Conservation (phyloP, 2,888 invertebrate genomes). For the Scelioninae gen. 1 region DNA sequence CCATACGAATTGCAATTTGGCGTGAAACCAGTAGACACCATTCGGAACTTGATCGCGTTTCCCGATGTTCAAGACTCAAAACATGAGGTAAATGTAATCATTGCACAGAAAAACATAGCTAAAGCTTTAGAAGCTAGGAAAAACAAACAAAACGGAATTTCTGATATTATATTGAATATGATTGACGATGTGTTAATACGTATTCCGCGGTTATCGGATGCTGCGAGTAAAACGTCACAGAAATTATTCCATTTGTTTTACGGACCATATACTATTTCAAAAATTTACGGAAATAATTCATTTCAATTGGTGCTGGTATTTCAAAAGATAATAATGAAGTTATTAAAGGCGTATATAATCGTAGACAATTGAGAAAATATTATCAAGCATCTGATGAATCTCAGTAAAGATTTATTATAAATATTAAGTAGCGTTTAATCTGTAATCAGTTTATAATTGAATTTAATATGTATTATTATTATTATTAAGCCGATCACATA, state of each 20-base stretch:
- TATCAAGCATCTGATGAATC: background rate
- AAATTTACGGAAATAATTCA: constrained; percentile 25
- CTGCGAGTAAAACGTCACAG: constrained; percentile 5
- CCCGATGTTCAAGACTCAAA: background rate
- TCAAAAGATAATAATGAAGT: background rate
- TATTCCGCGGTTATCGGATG: constrained; percentile 8
- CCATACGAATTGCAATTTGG: constrained; percentile 27
- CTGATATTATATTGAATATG: background rate
- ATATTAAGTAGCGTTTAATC: no score
- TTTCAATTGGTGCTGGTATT: constrained; percentile 8
- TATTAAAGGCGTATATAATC: constrained; percentile 28
- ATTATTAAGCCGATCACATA: no score
- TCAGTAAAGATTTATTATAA: no score
- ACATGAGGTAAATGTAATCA: background rate
- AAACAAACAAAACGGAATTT: background rate
- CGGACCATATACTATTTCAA: constrained; percentile 26
- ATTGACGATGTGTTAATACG: constrained; percentile 7
- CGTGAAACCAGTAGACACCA: constrained; percentile 9
- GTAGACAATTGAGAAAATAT: constrained; percentile 20
- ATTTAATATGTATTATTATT: no score
- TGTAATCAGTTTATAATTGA: no score
- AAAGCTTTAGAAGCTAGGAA: background rate
- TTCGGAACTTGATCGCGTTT: background rate
- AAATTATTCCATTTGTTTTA: constrained; percentile 32
- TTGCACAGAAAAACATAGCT: background rate